phyloP scores from a whole-genome alignment of 2,888 invertebrate species.

The Protodeltote pygarga region DNA sequence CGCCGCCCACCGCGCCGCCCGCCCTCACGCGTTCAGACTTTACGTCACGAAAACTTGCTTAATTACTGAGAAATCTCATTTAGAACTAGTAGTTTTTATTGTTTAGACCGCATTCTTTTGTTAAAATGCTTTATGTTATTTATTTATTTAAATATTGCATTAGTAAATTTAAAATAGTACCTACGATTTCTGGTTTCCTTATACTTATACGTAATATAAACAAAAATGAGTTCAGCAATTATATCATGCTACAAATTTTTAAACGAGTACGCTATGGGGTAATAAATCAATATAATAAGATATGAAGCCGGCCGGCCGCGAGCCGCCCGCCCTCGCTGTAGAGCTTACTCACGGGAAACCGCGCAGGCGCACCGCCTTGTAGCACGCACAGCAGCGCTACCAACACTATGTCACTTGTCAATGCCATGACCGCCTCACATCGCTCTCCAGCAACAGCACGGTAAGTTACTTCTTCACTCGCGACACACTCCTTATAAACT shows the following conservation, averaged over 20 bases:
- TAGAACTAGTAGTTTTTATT: too few species aligned
- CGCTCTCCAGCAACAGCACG: conserved; percentile 64
- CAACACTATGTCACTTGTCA: conserved; percentile 65
- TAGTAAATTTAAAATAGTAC: too few species aligned
- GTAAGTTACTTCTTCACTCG: conserved; percentile 54
- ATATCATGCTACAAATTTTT: conserved; percentile 13
- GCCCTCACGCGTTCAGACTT: too few species aligned
- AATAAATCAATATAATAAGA: conserved; percentile 44
- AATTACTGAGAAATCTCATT: too few species aligned
- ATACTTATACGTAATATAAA: background rate
- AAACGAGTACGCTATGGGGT: conserved; percentile 11
- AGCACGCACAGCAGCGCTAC: conserved; percentile 74
- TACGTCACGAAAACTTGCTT: too few species aligned
- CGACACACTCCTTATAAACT: conserved; percentile 72
- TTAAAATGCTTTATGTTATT: too few species aligned
- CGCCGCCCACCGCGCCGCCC: too few species aligned
- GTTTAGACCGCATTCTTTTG: too few species aligned
- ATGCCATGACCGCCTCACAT: conserved; percentile 74
- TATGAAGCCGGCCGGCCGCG: too few species aligned
- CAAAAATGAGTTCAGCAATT: background rate
- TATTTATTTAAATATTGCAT: too few species aligned
- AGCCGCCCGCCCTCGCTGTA: conserved; percentile 73
- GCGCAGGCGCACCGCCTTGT: conserved; percentile 80
- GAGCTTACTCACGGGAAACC: conserved; percentile 81
- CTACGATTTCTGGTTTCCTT: too few species aligned